Evolutionary conservation across 2,888 invertebrate species (phyloP).

Genomic region (Polyommatus iphigenia): DNA sequence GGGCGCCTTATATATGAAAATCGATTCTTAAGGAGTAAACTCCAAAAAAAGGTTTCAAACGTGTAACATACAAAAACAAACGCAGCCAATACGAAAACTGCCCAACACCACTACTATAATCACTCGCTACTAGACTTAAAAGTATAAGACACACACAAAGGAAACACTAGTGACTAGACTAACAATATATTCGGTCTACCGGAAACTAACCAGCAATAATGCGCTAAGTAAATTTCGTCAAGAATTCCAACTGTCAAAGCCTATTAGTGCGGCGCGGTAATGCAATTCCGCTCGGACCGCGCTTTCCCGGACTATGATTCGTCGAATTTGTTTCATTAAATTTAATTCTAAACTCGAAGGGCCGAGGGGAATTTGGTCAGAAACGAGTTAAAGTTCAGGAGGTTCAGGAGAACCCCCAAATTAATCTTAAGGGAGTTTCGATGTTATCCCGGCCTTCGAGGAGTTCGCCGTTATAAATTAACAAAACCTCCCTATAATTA

Average conservation of each 20-base stretch:
- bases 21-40: too few species aligned
- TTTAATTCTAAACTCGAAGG: constrained; percentile 75
- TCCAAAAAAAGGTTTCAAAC: too few species aligned
- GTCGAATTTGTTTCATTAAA: constrained; percentile 76
- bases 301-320: constrained; percentile 60
- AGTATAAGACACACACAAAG: not conserved
- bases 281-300: constrained; percentile 43
- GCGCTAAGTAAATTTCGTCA: constrained; percentile 20
- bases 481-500: constrained; percentile 75
- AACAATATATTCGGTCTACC: not conserved
- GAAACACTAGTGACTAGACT: not conserved
- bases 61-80: too few species aligned
- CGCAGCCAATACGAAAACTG: too few species aligned
- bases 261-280: constrained; percentile 34
- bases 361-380: constrained; percentile 72
- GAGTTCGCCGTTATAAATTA: constrained; percentile 72
- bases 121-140: not conserved
- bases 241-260: constrained; percentile 25
- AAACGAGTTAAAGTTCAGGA: constrained; percentile 77
- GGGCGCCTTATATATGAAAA: too few species aligned
- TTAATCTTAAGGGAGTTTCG: constrained; percentile 79
- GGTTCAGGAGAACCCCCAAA: constrained; percentile 63
- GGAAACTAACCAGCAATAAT: not conserved
- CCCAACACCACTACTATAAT: too few species aligned
- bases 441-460: constrained; percentile 71